Base-by-base conservation (phyloP, 37 sponge, comb jelly and placozoan species). In the Eunapius fragilis region DNA sequence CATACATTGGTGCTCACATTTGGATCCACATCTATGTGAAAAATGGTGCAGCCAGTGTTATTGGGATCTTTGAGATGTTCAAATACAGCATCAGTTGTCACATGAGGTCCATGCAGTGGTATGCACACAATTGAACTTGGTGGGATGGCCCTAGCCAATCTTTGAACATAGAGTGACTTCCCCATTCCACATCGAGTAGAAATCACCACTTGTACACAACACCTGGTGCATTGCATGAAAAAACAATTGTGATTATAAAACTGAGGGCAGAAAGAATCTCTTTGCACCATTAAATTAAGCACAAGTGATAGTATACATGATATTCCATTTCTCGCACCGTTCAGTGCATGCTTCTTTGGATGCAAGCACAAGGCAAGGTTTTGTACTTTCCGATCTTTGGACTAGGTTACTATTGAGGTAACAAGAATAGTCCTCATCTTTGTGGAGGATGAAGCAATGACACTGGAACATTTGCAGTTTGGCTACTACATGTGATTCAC, bases 141-240 rank as follows among this genome's bases (percentile, higher is more conserved):
- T 31, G 45, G 2, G 2, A 89, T 47, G 22, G 28, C 12, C 50
- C 90, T 89, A 7, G 80, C 92, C 68, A 88, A 67, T 35, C 89
- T 37, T 23, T 47, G 24, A 47, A 94, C 72, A 48, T 80, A 91
- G 4, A 91, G 89, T 41, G 94, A 88, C 82, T 94, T 94, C 25
- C 94, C 94, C 92, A 94, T 90, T 25, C 92, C 94, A 71, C 89
- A 74, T 14, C 92, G 85, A 26, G 26, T 32, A 31, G 94, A 94
- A 5, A 50, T 69, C 33, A 88, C 88, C 22, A 88, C 76, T 28
- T 78, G 37, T 33, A 82, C 88, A 77, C 88, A 71, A 22, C 77
- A 82, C 0, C 88, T 88, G n/a, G n/a, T n/a, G n/a, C n/a, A n/a
- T n/a, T n/a, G n/a, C n/a, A n/a, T n/a, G n/a, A n/a, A n/a, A n/a